These are phyloP conservation scores for Orthonychiurus folsomi DNA, from an alignment of 2,888 invertebrate species.

Conservation along the genomic window DNA sequence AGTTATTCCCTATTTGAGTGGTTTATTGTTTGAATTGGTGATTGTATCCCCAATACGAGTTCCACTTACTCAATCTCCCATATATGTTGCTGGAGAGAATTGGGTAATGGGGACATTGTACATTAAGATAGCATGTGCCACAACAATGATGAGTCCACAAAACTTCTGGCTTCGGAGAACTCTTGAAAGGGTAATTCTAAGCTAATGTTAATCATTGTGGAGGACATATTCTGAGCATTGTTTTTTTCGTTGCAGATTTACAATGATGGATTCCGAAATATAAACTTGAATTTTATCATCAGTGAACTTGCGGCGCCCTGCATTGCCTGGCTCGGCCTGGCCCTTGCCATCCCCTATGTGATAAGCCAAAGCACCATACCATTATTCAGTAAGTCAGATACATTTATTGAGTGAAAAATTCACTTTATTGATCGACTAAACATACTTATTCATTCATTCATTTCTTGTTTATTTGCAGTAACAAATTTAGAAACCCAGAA, in stretches of 20 bases:
- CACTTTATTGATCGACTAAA: background rate
- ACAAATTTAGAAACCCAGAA: slow-evolving; percentile 49
- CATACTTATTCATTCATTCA: background rate
- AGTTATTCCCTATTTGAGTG: slow-evolving; percentile 83
- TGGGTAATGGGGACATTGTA: slow-evolving; percentile 97
- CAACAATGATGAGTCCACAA: slow-evolving; percentile 92
- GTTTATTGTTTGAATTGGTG: slow-evolving; percentile 81
- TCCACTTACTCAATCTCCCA: slow-evolving; percentile 76
- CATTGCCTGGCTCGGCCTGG: slow-evolving; percentile 76
- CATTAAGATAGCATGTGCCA: slow-evolving; percentile 92
- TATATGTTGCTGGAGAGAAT: slow-evolving; percentile 48
- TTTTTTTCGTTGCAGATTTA: slow-evolving; percentile 54
- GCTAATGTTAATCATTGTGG: too few relatives aligned
- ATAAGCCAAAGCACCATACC: slow-evolving; percentile 60
- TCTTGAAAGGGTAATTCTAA: slow-evolving; percentile 60
- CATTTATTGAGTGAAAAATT: background rate
- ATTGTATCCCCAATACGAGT: slow-evolving; percentile 87
- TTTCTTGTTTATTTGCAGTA: slow-evolving; percentile 28
- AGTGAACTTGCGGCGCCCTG: slow-evolving; percentile 81
- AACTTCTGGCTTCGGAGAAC: slow-evolving; percentile 88
- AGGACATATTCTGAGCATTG: background rate
- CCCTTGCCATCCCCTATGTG: slow-evolving; percentile 87
- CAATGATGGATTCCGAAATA: slow-evolving; percentile 83
- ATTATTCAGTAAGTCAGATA: slow-evolving; percentile 41
- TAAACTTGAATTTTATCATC: slow-evolving; percentile 79